Percentiles rank a stretch among this genome's conserved stretches.
Conservation (phyloP, 1,140 invertebrate species). For the Contarinia nasturtii region DNA sequence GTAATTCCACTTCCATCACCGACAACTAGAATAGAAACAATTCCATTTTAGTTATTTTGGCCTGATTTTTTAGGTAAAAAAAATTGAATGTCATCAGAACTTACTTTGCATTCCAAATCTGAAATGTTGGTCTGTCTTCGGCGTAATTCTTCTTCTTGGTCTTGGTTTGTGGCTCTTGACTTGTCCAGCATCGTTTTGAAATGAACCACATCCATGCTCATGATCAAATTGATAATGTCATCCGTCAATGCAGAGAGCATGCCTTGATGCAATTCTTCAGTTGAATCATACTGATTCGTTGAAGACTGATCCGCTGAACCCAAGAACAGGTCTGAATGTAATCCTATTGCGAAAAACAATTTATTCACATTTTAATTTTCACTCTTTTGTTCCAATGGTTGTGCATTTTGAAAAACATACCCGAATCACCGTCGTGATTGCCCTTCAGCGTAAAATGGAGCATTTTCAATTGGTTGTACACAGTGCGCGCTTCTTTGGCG, state of each 20-base stretch:
- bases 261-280: slow-evolving; percentile 29
- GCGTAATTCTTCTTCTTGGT: slow-evolving; percentile 60
- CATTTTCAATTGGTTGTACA: slow-evolving; percentile 44
- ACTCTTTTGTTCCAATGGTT: too few species aligned
- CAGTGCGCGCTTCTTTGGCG: slow-evolving; percentile 38
- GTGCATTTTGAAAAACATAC: too few species aligned
- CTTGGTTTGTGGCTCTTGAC: slow-evolving; percentile 46
- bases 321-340: neutral
- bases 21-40: slow-evolving; percentile 27
- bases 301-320: slow-evolving; percentile 1
- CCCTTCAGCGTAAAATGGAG: slow-evolving; percentile 47
- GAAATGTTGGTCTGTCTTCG: slow-evolving; percentile 58
- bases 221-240: slow-evolving; percentile 46
- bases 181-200: slow-evolving; percentile 64
- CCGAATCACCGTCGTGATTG: slow-evolving; percentile 46
- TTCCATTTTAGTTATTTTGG: neutral
- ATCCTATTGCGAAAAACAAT: too few species aligned
- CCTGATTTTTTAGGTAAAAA: neutral
- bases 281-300: slow-evolving; percentile 5
- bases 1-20: slow-evolving; percentile 64
- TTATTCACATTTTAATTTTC: too few species aligned
- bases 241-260: slow-evolving; percentile 39
- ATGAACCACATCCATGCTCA: slow-evolving; percentile 54
- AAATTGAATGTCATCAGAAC: too few species aligned
- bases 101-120: slow-evolving; percentile 60